Percentiles rank a stretch among this genome's conserved stretches.
These are phyloP conservation scores for Tautogolabrus adspersus DNA, from an alignment of 2,113 vertebrate genomes.

Conservation along the genomic window DNA sequence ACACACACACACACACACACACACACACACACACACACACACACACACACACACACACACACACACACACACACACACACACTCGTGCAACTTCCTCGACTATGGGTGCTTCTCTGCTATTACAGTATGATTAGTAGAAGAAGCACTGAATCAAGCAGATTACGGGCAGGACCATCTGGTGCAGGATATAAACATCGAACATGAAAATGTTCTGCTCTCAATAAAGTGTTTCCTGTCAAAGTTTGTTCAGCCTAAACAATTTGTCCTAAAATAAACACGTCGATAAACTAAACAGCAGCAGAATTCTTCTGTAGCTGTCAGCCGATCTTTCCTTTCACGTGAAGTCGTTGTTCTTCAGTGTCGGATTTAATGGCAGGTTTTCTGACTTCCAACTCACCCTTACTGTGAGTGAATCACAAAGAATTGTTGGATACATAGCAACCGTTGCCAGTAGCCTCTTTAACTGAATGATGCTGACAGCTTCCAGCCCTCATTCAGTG, in stretches of 20 bases:
- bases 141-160: conserved; percentile 28
- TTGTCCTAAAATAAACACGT: not conserved
- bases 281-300: not conserved
- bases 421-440: conserved; percentile 54
- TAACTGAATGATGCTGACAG: conserved; percentile 66
- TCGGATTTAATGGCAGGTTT: conserved; percentile 33
- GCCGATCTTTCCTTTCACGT: not conserved
- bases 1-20: too few species aligned
- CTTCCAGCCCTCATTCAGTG: conserved; percentile 66
- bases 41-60: too few species aligned
- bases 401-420: conserved; percentile 25
- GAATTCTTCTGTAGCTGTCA: not conserved
- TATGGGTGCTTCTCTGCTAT: conserved; percentile 29
- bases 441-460: conserved; percentile 60
- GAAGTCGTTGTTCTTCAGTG: not conserved
- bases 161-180: conserved; percentile 48
- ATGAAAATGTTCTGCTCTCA: conserved; percentile 14
- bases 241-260: conserved; percentile 11
- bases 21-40: conserved; percentile 6
- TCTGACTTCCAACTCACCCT: conserved; percentile 15
- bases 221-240: conserved; percentile 11
- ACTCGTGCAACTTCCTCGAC: conserved; percentile 13
- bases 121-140: conserved; percentile 19
- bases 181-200: conserved; percentile 31
- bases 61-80: too few species aligned